Evolutionary conservation across 2,113 vertebrate species (phyloP), one percentile per base, ranked within the genome.

Genomic region (Ibidorhyncha struthersii): DNA sequence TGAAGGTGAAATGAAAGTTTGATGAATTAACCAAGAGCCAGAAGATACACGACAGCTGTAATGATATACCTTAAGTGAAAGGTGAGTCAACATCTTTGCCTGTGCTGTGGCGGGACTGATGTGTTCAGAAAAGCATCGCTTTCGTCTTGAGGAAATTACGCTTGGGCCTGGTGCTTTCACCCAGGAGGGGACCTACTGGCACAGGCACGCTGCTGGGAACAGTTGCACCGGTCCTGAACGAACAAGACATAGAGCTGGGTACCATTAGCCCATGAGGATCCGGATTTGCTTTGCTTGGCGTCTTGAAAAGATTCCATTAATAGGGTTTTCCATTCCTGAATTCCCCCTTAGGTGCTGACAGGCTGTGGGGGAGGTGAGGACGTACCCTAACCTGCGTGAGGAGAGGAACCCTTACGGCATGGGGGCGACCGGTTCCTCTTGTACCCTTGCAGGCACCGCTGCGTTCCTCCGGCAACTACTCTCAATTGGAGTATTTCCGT

Each of bases 1-100:
- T 74, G 85, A 53, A 53, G 80, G 74, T 52, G 69, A 74, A 63
- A 97, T 97, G 76, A 93, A 97, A 96, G 56, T 97, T 96, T 96
- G 61, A 95, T 96, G 92, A 97, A 82, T 84, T 83, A 92, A 58
- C 62, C 92, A 72, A 85, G 96, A 93, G 67, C 8, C 86, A 85
- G 82, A 15, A 85, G 90, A 19, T 58, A 10, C 65, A 9, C 55
- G 29, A 38, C 89, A 82, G 74, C 90, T 93, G 96, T 95, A 95
- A 97, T 87, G 71, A 40, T 91, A 93, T 63, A 81, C 86, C 86
- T 61, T 12, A 14, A 36, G 80, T 65, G 96, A 93, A 96, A 96
- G 80, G 65, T 32, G 86, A 95, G 92, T 77, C 82, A 26, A 18
- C 12, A 3, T 3, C 40, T 66, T 29, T 63, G 56, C 89, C 82